Percentiles rank a stretch among this genome's conserved stretches.
These are phyloP conservation scores for Serinus canaria DNA, from an alignment of 2,113 vertebrate species.

Conservation along the genomic window DNA sequence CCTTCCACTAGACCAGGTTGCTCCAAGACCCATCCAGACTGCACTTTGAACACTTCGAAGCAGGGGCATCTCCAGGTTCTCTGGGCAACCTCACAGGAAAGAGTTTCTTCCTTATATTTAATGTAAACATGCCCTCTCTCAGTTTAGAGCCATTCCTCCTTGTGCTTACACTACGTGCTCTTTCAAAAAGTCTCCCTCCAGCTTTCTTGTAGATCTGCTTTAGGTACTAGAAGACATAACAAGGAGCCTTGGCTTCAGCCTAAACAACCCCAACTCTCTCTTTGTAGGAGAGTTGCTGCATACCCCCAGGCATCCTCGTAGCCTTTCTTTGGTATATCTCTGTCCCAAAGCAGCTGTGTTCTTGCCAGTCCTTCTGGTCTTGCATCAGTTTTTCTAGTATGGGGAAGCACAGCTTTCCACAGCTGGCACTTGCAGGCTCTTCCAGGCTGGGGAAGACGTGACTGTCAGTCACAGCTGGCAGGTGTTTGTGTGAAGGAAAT, in stretches of 20 bases:
- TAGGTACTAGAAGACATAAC: neutral
- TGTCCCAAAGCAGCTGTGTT: neutral
- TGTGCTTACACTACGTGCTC: neutral
- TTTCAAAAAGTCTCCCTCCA: neutral
- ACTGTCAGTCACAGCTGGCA: neutral
- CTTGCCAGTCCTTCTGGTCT: neutral
- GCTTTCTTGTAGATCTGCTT: neutral
- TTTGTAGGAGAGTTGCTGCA: neutral
- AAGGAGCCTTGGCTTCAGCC: neutral
- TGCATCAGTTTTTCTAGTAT: accelerated
- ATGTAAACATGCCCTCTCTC: neutral
- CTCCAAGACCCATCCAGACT: neutral
- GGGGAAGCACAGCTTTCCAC: neutral
- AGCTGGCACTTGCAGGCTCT: neutral
- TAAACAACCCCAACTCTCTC: neutral
- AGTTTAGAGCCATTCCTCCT: neutral
- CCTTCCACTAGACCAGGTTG: neutral
- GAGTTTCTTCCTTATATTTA: neutral
- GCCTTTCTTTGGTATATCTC: neutral
- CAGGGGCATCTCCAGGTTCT: neutral
- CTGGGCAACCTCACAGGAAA: neutral
- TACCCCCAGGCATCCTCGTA: accelerated
- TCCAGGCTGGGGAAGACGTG: neutral
- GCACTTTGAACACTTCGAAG: neutral
- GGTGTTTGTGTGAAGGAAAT: neutral